A percentile compares a stretch with the other conserved stretches of the same genome.
phyloP scores from a whole-genome alignment of 2,113 vertebrate species.

The Cololabis saira region DNA sequence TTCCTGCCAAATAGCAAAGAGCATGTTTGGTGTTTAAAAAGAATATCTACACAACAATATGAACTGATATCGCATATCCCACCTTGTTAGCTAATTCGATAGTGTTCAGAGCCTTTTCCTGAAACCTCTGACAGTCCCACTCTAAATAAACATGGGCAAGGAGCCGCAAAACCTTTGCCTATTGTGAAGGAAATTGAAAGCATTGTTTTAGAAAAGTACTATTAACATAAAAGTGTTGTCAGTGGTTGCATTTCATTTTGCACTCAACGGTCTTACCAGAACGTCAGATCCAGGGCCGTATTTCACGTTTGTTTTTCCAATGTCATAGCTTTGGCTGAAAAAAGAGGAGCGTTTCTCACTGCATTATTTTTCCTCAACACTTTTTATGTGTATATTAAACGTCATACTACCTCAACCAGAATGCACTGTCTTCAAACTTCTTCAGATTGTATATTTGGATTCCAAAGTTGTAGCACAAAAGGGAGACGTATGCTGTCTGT shows the following conservation, averaged over 20 bases:
- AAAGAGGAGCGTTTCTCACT: neutral
- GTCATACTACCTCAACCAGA: conserved; percentile 91
- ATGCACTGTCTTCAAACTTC: conserved; percentile 86
- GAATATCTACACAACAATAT: conserved; percentile 5
- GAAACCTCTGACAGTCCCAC: conserved; percentile 83
- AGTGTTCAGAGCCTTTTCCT: conserved; percentile 85
- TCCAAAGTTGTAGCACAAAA: conserved; percentile 94
- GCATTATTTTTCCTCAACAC: neutral
- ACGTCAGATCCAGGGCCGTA: conserved; percentile 82
- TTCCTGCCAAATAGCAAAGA: conserved; percentile 77
- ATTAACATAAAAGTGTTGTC: neutral
- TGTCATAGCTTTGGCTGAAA: conserved; percentile 90
- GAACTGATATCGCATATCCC: conserved; percentile 1
- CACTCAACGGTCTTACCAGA: conserved; percentile 78
- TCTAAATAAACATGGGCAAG: conserved; percentile 88
- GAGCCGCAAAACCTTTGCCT: conserved; percentile 90
- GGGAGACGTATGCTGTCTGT: conserved; percentile 87
- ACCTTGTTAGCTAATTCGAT: conserved; percentile 91
- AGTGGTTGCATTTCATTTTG: neutral
- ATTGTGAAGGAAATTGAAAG: conserved; percentile 27
- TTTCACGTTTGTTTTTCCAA: conserved; percentile 84
- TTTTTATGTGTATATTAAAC: conserved; percentile 8
- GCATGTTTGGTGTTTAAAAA: neutral
- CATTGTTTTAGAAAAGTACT: neutral
- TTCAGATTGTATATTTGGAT: conserved; percentile 83